These are phyloP conservation scores for Rostratula benghalensis DNA, from an alignment of 2,113 vertebrate genomes.

Conservation along the genomic window DNA sequence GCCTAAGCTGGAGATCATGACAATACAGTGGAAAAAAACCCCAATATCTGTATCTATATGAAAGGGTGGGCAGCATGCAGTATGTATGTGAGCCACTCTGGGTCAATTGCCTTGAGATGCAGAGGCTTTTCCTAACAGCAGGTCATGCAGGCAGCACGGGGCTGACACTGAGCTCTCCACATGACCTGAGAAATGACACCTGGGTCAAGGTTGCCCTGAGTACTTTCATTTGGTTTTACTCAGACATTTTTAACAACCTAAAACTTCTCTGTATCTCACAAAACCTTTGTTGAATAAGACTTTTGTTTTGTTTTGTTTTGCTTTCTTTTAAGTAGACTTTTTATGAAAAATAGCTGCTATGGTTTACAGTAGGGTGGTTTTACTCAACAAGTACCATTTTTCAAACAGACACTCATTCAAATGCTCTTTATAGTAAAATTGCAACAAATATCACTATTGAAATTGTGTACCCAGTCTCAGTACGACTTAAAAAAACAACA, in stretches of 20 bases:
- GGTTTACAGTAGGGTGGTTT: not conserved
- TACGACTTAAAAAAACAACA: not conserved
- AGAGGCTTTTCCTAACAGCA: not conserved
- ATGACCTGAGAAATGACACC: not conserved
- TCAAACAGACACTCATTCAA: not conserved
- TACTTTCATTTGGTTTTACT: not conserved
- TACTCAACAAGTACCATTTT: not conserved
- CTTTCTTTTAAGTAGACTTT: not conserved
- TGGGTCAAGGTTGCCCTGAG: not conserved
- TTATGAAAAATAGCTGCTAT: not conserved
- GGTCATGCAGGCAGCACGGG: not conserved
- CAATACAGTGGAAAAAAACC: not conserved
- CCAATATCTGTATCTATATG: not conserved
- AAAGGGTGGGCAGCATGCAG: rapidly evolving
- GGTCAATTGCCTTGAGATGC: not conserved
- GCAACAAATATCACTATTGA: not conserved
- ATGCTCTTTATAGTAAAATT: not conserved
- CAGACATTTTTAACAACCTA: not conserved
- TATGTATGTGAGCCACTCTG: not conserved
- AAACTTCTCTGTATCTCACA: not conserved
- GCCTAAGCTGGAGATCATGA: not conserved
- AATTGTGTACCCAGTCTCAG: not conserved
- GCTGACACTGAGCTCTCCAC: not conserved
- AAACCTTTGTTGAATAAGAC: not conserved
- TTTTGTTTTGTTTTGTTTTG: not conserved